phyloP scores from a whole-genome alignment of 2,113 vertebrate genomes.

The Sterrhoptilus dennistouni region DNA sequence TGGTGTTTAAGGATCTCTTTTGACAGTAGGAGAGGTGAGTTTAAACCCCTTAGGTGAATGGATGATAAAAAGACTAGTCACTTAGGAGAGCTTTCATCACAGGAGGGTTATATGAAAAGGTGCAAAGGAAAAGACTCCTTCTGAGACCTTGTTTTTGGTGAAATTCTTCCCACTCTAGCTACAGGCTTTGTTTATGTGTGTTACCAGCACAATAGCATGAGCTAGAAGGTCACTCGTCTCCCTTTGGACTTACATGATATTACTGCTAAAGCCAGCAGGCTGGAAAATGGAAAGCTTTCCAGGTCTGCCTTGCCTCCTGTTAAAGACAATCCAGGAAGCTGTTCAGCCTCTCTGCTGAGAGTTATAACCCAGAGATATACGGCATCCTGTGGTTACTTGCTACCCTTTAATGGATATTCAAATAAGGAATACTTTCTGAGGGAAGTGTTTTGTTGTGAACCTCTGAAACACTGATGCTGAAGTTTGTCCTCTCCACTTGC shows the following conservation, averaged over 20 bases:
- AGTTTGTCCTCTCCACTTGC: not conserved
- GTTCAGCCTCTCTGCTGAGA: not conserved
- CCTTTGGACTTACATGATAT: constrained; percentile 45
- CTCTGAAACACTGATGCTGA: not conserved
- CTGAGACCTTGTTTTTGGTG: not conserved
- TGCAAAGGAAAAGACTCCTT: not conserved
- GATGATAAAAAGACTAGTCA: not conserved
- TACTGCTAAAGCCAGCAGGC: constrained; percentile 35
- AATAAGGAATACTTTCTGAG: not conserved
- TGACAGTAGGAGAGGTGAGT: not conserved
- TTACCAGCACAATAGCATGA: constrained; percentile 43
- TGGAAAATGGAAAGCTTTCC: constrained; percentile 56
- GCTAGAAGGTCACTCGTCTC: constrained; percentile 58
- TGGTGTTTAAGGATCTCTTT: not conserved
- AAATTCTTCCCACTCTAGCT: constrained; percentile 7
- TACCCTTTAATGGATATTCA: not conserved
- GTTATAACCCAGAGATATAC: not conserved
- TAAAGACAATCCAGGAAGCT: not conserved
- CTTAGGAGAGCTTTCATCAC: not conserved
- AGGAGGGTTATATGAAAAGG: not conserved
- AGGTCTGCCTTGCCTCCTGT: not conserved
- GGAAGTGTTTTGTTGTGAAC: not conserved
- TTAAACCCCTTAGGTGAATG: not conserved
- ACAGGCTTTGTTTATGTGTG: constrained; percentile 44
- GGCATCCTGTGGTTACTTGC: not conserved